phyloP scores from a whole-genome alignment of 2,797 vertebrate species.

The Rhinophrynus dorsalis region DNA sequence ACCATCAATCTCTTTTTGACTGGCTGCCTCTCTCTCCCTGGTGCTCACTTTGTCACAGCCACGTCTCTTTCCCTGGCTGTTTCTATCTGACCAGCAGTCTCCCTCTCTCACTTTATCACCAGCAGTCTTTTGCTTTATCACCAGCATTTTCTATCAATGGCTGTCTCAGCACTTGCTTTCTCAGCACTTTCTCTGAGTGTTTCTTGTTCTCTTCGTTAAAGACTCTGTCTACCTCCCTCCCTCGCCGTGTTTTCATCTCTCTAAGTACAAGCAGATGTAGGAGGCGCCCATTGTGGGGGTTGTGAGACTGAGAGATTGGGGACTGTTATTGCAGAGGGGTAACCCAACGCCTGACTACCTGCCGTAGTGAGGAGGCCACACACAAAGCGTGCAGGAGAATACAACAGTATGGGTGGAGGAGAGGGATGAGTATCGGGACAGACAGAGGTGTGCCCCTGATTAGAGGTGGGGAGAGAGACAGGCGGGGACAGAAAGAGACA shows the following conservation, averaged over 20 bases:
- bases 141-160: too few relatives aligned
- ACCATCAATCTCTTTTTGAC: too few relatives aligned
- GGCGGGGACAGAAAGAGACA: constrained; percentile 32
- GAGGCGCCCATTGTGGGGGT: constrained; percentile 21
- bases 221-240: background rate
- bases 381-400: background rate
- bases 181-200: too few relatives aligned
- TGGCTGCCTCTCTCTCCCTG: too few relatives aligned
- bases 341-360: constrained; percentile 5
- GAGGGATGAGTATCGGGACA: constrained; percentile 9
- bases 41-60: too few relatives aligned
- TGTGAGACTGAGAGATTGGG: background rate
- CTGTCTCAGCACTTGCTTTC: too few relatives aligned
- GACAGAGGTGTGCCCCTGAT: constrained; percentile 35
- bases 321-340: background rate
- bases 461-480: constrained; percentile 37
- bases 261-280: constrained; percentile 39
- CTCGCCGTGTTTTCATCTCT: too few relatives aligned
- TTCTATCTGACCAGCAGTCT: too few relatives aligned
- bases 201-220: too few relatives aligned
- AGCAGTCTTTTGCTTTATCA: too few relatives aligned
- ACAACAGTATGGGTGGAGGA: background rate
- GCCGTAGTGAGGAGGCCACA: background rate
- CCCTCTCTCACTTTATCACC: too few relatives aligned
- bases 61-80: too few relatives aligned